Evolutionary conservation across 1,140 invertebrate species (phyloP).

Genomic region (Chironomus tepperi): DNA sequence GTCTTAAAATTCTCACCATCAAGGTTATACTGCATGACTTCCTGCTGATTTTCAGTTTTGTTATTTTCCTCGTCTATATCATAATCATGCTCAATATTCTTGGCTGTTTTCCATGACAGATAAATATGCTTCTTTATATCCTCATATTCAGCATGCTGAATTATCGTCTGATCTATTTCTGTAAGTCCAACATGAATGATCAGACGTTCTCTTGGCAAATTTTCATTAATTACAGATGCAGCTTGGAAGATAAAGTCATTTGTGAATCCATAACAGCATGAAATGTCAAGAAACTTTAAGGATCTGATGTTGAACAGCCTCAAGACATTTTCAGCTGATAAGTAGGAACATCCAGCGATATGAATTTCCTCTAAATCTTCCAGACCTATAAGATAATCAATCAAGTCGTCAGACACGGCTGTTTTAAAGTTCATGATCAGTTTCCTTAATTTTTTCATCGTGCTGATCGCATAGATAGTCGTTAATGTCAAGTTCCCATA

Average conservation of each 20-base stretch:
- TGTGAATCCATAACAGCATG: not conserved
- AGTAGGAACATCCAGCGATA: not conserved
- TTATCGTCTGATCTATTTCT: not conserved
- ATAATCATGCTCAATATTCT: conserved; percentile 3
- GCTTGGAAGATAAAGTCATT: not conserved
- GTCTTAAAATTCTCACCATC: not conserved
- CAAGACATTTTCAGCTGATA: not conserved
- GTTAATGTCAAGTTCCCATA: conserved; percentile 12
- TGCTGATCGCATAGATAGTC: not conserved
- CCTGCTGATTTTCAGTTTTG: conserved; percentile 12
- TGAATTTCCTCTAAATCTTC: not conserved
- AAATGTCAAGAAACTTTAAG: not conserved
- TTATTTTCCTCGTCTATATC: not conserved
- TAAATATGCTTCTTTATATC: not conserved
- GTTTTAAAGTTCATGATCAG: conserved; percentile 17
- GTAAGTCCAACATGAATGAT: not conserved
- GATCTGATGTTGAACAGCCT: not conserved
- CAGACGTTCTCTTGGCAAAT: not conserved
- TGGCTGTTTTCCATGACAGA: not conserved
- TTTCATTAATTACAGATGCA: not conserved
- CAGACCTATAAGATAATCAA: not conserved
- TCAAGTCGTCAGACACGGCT: not conserved
- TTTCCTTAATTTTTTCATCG: conserved; percentile 9
- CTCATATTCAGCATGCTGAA: not conserved
- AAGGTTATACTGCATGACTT: not conserved